A percentile compares a stretch with the other conserved stretches of the same genome.
These are phyloP conservation scores for Mugil cephalus DNA, from an alignment of 2,113 vertebrate species.

Conservation along the genomic window DNA sequence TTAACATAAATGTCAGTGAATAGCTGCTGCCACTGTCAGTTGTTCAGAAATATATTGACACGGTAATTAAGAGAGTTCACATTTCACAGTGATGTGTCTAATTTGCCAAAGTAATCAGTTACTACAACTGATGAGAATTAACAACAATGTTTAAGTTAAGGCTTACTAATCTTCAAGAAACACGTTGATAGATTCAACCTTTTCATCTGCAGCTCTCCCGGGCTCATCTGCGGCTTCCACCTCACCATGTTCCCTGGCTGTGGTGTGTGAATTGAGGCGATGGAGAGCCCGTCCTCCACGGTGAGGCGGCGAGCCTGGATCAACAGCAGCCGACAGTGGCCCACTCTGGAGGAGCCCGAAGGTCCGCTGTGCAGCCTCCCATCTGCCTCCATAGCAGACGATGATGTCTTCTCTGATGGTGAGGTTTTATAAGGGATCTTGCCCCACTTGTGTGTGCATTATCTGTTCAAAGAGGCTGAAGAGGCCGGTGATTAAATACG, in stretches of 20 bases:
- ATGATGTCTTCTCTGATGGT: constrained; percentile 88
- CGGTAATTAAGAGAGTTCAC: no score
- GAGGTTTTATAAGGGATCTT: constrained; percentile 10
- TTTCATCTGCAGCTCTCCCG: no score
- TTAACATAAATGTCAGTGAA: no score
- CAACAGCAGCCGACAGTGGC: constrained; percentile 82
- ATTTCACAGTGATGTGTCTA: background rate
- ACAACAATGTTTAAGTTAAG: no score
- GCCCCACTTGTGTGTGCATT: no score
- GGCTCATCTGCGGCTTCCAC: background rate
- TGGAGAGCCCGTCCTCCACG: constrained; percentile 84
- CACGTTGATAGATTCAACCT: no score
- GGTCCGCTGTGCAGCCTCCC: constrained; percentile 23
- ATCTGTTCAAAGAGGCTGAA: no score
- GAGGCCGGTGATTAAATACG: background rate
- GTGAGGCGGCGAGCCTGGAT: constrained; percentile 86
- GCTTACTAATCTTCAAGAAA: no score
- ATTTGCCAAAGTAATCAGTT: background rate
- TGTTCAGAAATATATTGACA: no score
- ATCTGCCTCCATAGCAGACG: constrained; percentile 69
- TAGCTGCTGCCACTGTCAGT: no score
- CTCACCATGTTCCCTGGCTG: background rate
- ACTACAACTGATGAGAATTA: background rate
- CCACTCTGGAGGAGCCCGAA: constrained; percentile 75
- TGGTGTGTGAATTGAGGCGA: constrained; percentile 47